Base-by-base conservation (phyloP, 2,888 invertebrate species). In the Cordilura impudica region DNA sequence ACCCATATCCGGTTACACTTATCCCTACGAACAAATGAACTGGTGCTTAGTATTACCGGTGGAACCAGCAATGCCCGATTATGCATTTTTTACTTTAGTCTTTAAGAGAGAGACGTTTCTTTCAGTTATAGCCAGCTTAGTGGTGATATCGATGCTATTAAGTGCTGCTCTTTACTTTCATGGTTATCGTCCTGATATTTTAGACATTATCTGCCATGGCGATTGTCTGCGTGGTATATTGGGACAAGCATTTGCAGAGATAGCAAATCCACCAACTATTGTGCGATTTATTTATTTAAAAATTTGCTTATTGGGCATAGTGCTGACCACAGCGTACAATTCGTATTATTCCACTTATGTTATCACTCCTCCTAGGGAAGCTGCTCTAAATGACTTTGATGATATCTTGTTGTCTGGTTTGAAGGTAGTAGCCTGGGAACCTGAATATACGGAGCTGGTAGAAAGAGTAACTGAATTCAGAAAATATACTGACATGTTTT, bases 321-420 rank as follows among this genome's bases (percentile, higher is more conserved):
- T 88, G 3, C 80, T 88, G 3, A 87, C 88, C 4, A 86, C 86
- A 4, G 85, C 86, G 69, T 88, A 86, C 29, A 88, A 87, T 47
- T 85, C 87, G 0, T 86, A 86, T 69, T 86, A 88, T 60, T 86
- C 88, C 4, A 84, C 87, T 0, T 88, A 84, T 66, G 83, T 87
- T 7, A 88, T 86, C 1, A 86, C 83, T n/a, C 81, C 85, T 0
- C 88, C 88, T 0, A 87, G 86, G 45, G 77, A 82, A 29, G 3
- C 78, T 2, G 82, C 84, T 0, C 81, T 83, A 0, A 81, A 65
- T 2, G 82, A 72, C 12, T 87, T 83, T 10, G 86, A 88, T 23
- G 88, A 87, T 58, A 75, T 88, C 0, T 51, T 84, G n/a, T 73
- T 74, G 0, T 85, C 87, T 0, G 78, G 81, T 0, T 5, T 83